These are phyloP conservation scores for Chrysolina americana DNA, from an alignment of 2,888 invertebrate species.

Conservation along the genomic window DNA sequence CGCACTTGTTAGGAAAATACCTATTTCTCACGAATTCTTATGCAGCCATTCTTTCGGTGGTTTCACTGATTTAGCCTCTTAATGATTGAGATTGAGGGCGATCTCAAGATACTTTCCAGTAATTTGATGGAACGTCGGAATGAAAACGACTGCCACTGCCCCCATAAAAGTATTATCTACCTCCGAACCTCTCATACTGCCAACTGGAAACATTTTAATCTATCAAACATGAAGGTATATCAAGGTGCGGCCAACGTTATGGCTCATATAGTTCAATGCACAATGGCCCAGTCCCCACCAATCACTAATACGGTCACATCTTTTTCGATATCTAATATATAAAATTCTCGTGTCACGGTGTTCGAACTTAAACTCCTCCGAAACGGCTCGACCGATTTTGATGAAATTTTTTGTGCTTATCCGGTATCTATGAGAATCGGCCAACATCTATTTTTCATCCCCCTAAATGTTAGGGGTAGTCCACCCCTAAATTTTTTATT, in stretches of 20 bases:
- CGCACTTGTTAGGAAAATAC: too few species aligned
- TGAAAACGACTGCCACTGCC: slow-evolving; percentile 13
- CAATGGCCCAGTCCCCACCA: slow-evolving; percentile 61
- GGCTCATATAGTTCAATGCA: slow-evolving; percentile 64
- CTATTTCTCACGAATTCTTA: too few species aligned
- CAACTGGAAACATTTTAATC: slow-evolving; percentile 61
- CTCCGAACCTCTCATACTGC: slow-evolving; percentile 41
- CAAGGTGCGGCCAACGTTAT: slow-evolving; percentile 66
- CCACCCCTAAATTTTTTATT: too few species aligned
- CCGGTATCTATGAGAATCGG: too few species aligned
- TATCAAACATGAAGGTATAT: slow-evolving; percentile 62
- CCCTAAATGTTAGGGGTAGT: too few species aligned
- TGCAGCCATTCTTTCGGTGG: too few species aligned
- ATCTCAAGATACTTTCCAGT: not conserved
- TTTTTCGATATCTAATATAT: slow-evolving; percentile 66
- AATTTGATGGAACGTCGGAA: not conserved
- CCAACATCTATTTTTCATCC: too few species aligned
- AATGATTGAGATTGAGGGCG: not conserved
- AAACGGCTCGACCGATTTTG: too few species aligned
- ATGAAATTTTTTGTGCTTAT: too few species aligned
- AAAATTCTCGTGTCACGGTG: too few species aligned
- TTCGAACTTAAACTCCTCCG: too few species aligned
- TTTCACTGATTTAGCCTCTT: not conserved
- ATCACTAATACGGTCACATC: slow-evolving; percentile 67
- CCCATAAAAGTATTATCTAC: slow-evolving; percentile 37